These are phyloP conservation scores for Pristionchus entomophagus DNA, from an alignment of 2,888 invertebrate species.

Conservation along the genomic window DNA sequence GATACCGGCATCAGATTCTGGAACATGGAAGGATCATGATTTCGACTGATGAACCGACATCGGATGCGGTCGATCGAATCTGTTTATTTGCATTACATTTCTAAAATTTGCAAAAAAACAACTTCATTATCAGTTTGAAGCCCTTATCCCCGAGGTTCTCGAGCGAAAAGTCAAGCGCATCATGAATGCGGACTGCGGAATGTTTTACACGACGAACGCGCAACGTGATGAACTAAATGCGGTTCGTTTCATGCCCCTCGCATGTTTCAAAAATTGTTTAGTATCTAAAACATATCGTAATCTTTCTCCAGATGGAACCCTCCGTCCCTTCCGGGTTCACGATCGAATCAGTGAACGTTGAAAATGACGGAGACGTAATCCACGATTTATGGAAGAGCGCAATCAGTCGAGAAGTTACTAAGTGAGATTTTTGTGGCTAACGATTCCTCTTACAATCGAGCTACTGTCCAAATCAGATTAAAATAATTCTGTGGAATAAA, in stretches of 20 bases:
- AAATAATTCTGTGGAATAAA: background rate
- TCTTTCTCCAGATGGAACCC: background rate
- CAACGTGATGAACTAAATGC: background rate
- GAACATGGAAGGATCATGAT: background rate
- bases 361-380: background rate
- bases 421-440: background rate
- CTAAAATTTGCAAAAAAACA: no score
- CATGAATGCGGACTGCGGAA: background rate
- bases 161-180: background rate
- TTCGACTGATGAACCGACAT: background rate
- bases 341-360: background rate
- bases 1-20: background rate
- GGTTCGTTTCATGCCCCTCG: background rate
- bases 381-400: background rate
- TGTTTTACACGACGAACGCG: background rate
- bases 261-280: background rate
- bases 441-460: background rate
- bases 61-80: background rate
- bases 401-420: background rate
- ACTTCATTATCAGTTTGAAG: constrained; percentile 4
- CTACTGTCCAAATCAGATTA: no score
- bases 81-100: no score
- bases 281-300: no score
- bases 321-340: background rate
- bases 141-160: background rate